These are phyloP conservation scores for Bellardia pandia DNA, from an alignment of 2,888 invertebrate genomes.

Conservation along the genomic window DNA sequence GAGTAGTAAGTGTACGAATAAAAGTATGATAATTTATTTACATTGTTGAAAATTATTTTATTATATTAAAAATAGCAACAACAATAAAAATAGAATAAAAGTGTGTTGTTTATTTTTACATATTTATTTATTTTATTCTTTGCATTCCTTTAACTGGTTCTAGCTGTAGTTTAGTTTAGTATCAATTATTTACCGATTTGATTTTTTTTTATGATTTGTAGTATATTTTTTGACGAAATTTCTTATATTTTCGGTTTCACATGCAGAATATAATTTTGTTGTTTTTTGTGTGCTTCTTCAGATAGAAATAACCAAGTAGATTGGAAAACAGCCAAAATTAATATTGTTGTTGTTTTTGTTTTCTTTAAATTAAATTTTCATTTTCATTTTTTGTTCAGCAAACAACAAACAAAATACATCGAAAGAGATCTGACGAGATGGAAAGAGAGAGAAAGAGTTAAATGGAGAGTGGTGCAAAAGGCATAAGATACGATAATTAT, in stretches of 20 bases:
- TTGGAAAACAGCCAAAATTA: conserved; percentile 64
- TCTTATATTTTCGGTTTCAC: conserved; percentile 54
- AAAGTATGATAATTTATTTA: not conserved
- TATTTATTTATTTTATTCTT: not conserved
- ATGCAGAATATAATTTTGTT: conserved; percentile 17
- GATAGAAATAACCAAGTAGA: conserved; percentile 39
- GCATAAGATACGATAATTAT: not conserved
- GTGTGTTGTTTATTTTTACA: conserved; percentile 21
- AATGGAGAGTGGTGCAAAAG: not conserved
- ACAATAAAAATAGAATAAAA: conserved; percentile 4
- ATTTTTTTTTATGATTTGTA: conserved; percentile 10
- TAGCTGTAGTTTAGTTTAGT: conserved; percentile 25
- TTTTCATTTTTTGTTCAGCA: conserved; percentile 38
- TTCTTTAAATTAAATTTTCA: not conserved
- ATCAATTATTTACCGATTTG: conserved; percentile 52
- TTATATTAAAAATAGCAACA: not conserved
- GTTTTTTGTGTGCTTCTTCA: conserved; percentile 17
- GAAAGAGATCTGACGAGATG: conserved; percentile 22
- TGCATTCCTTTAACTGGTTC: conserved; percentile 28
- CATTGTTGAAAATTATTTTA: not conserved
- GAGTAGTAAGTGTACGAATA: not conserved
- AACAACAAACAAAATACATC: conserved; percentile 36
- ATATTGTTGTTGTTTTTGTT: conserved; percentile 29
- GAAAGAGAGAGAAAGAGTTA: conserved; percentile 5
- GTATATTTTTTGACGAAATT: conserved; percentile 45